A percentile compares a stretch with the other conserved stretches of the same genome.
phyloP scores from a whole-genome alignment of 2,888 invertebrate species.

The Drosophila vallismaia region DNA sequence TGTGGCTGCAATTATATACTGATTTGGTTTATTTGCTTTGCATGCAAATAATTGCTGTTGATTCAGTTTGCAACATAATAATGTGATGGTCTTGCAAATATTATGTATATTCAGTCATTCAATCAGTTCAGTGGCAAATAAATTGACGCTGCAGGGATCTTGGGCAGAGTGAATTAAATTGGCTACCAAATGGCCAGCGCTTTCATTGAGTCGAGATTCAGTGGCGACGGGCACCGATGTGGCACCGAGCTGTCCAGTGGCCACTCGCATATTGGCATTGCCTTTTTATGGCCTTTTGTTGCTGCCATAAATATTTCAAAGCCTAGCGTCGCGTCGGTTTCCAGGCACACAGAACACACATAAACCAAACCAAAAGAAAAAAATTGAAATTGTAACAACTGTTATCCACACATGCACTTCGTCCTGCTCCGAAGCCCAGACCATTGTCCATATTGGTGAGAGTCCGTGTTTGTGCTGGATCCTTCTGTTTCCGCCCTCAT shows the following conservation, averaged over 20 bases:
- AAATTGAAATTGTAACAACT: conserved; percentile 26
- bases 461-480: conserved; percentile 20
- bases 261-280: conserved; percentile 25
- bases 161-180: conserved; percentile 38
- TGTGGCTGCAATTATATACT: conserved; percentile 7
- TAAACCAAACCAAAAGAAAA: conserved; percentile 2
- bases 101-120: too few relatives aligned
- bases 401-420: conserved; percentile 21
- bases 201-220: conserved; percentile 21
- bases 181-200: conserved; percentile 31
- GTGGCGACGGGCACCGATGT: conserved; percentile 4
- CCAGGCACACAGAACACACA: conserved; percentile 10
- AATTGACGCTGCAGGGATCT: conserved; percentile 20
- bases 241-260: conserved; percentile 6
- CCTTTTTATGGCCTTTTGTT: conserved; percentile 38
- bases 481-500: conserved; percentile 6
- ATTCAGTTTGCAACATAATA: conserved; percentile 30
- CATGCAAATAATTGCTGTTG: conserved; percentile 39
- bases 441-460: conserved; percentile 32
- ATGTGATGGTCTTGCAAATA: conserved; percentile 33
- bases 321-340: conserved; percentile 36
- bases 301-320: conserved; percentile 53
- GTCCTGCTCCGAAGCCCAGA: background rate
- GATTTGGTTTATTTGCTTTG: conserved; percentile 23
- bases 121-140: conserved; percentile 43